A percentile compares a stretch with the other conserved stretches of the same genome.
Conservation (phyloP, 2,797 vertebrate genomes). For the Huso huso region DNA sequence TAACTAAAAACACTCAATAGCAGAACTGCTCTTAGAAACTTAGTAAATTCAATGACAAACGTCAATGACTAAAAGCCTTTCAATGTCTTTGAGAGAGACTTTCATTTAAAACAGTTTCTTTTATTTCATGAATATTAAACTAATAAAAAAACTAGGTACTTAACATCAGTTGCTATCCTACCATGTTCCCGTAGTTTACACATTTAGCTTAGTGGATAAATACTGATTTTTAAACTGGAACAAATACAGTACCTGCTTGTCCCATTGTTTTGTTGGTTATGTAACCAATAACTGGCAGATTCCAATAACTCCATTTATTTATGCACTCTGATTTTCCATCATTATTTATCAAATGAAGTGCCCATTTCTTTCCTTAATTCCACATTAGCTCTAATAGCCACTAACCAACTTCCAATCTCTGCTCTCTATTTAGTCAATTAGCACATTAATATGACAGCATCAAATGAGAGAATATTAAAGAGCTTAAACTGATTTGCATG, state of each 20-base stretch:
- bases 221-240: neutral
- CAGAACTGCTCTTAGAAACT: too few species aligned
- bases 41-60: too few species aligned
- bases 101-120: neutral
- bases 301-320: neutral
- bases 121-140: neutral
- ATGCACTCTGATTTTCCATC: neutral
- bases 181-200: too few species aligned
- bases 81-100: too few species aligned
- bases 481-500: neutral
- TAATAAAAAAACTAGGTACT: neutral
- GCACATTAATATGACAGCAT: neutral
- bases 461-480: slow-evolving; percentile 2
- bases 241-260: neutral
- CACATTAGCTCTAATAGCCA: neutral
- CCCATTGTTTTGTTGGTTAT: neutral
- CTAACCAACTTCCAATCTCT: neutral
- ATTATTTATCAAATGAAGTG: neutral
- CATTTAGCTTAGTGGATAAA: neutral
- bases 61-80: too few species aligned
- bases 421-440: slow-evolving; percentile 1
- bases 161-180: too few species aligned
- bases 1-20: too few species aligned
- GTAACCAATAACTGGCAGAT: neutral
- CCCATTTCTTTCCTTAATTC: neutral